Percentiles rank a stretch among this genome's conserved stretches.
Conservation (phyloP, 1,140 invertebrate species). For the Drosophila burlai region DNA sequence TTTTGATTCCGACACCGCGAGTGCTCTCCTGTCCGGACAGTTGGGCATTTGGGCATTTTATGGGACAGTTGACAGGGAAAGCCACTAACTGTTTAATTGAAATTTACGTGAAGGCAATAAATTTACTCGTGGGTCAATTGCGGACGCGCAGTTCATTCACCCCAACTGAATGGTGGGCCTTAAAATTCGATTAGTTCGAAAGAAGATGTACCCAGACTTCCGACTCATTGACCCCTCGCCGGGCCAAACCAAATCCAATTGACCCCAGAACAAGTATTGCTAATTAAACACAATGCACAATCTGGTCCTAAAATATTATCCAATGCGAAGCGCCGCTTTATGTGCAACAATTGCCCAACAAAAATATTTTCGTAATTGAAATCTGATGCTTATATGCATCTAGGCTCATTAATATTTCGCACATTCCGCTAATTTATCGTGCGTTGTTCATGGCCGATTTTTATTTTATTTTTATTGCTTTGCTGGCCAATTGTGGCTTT, state of each 20-base stretch:
- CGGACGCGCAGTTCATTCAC: constrained; percentile 18
- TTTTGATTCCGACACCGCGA: constrained; percentile 62
- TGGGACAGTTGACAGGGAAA: constrained; percentile 71
- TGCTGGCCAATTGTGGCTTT: constrained; percentile 48
- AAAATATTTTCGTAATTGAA: constrained; percentile 63
- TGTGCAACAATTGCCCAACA: constrained; percentile 51
- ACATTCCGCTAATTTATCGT: constrained; percentile 63
- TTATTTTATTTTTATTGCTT: constrained; percentile 41
- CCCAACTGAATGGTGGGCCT: constrained; percentile 15
- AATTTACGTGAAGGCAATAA: constrained; percentile 64
- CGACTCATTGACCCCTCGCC: constrained; percentile 1
- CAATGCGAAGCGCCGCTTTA: constrained; percentile 20
- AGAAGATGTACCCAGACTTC: background rate
- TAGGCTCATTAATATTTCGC: constrained; percentile 64
- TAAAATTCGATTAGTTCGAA: constrained; percentile 33
- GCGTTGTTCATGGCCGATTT: constrained; percentile 37
- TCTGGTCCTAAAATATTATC: constrained; percentile 36
- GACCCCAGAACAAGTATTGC: constrained; percentile 30
- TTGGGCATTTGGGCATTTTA: constrained; percentile 41
- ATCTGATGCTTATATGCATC: constrained; percentile 40
- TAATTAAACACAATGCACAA: constrained; percentile 61
- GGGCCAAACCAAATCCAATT: constrained; percentile 38
- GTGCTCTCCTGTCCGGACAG: constrained; percentile 17
- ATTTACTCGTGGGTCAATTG: constrained; percentile 35
- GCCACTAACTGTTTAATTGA: constrained; percentile 75